These are phyloP conservation scores for Nephrotoma guestfalica DNA, from an alignment of 2,888 invertebrate species.

Conservation along the genomic window DNA sequence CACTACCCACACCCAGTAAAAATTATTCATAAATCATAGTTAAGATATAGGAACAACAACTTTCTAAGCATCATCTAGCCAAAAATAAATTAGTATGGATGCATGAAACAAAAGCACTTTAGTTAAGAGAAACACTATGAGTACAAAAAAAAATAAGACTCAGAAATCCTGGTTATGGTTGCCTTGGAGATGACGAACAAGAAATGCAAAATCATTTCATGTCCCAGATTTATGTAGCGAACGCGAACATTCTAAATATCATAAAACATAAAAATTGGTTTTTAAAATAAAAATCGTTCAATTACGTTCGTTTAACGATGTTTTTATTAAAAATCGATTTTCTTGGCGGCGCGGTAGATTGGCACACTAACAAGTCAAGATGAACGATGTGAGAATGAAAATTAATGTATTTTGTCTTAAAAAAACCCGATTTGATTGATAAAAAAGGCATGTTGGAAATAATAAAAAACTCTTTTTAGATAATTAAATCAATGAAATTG, in stretches of 20 bases:
- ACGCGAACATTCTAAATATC: neutral
- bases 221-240: neutral
- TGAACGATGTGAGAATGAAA: neutral
- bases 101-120: neutral
- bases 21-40: neutral
- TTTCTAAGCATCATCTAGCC: neutral
- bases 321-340: neutral
- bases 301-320: neutral
- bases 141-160: neutral
- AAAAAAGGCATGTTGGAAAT: neutral
- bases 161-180: neutral
- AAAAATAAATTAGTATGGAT: neutral
- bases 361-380: neutral
- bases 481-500: neutral
- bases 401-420: neutral
- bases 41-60: neutral
- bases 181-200: neutral
- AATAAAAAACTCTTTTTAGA: too few species aligned
- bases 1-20: neutral
- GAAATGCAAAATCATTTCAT: neutral
- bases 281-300: neutral
- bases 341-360: neutral
- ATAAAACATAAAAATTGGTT: neutral
- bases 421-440: neutral
- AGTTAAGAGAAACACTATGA: neutral